Percentiles rank a stretch among this genome's conserved stretches.
Evolutionary conservation across 2,113 vertebrate genomes (phyloP).

Genomic region (Rhinichthys klamathensis): DNA sequence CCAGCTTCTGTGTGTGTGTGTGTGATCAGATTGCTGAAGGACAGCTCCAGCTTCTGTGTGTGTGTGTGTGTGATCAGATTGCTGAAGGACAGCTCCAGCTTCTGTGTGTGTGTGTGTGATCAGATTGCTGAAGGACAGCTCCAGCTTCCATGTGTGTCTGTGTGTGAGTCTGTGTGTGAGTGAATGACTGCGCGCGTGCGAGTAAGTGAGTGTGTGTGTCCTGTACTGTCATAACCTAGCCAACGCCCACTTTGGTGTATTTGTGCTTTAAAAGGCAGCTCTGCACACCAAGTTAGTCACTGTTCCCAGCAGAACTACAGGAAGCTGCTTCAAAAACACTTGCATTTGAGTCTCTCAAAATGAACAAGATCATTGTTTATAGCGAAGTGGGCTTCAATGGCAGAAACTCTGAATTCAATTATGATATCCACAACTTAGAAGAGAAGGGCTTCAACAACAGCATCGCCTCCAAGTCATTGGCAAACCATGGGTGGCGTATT

Average conservation of each 20-base stretch:
- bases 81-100: too few species aligned
- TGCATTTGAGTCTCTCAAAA: not conserved
- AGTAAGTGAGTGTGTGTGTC: too few species aligned
- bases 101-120: too few species aligned
- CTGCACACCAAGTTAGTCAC: not conserved
- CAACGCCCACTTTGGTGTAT: not conserved
- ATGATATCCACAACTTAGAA: not conserved
- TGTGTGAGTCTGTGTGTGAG: too few species aligned
- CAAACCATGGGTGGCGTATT: not conserved
- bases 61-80: too few species aligned
- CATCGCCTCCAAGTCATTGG: not conserved
- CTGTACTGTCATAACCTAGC: too few species aligned
- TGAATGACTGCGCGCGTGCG: too few species aligned
- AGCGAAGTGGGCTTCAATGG: accelerated
- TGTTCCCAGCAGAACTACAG: not conserved
- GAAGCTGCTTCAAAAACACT: not conserved
- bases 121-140: too few species aligned
- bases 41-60: too few species aligned
- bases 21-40: too few species aligned
- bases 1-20: too few species aligned
- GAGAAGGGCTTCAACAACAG: not conserved
- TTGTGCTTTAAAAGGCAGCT: not conserved
- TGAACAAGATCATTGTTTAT: not conserved
- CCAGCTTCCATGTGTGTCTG: too few species aligned
- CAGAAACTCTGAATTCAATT: not conserved